Percentiles rank a stretch among this genome's conserved stretches.
Conservation (phyloP, 2,888 invertebrate genomes). For the Metopia argyrocephala region DNA sequence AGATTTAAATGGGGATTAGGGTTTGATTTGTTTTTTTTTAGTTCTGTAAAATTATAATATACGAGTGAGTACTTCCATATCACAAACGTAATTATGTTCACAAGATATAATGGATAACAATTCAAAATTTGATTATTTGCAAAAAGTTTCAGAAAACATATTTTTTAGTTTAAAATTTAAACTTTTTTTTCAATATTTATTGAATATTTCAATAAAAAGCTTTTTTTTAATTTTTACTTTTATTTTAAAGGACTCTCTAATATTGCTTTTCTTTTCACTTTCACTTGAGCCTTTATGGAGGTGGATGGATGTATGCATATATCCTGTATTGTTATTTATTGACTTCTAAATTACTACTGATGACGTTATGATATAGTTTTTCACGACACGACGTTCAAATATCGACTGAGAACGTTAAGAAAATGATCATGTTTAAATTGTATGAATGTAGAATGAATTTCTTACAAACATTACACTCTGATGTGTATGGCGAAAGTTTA, state of each 20-base stretch:
- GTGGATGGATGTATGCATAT: background rate
- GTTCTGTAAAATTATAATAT: too few species aligned
- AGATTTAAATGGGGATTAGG: too few species aligned
- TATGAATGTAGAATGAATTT: constrained; percentile 41
- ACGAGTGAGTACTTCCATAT: too few species aligned
- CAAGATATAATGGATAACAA: too few species aligned
- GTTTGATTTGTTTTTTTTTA: too few species aligned
- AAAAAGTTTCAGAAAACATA: too few species aligned
- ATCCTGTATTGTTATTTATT: background rate
- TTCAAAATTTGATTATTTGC: too few species aligned
- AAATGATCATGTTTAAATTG: constrained; percentile 62
- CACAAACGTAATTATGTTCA: too few species aligned
- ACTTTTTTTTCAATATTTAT: background rate
- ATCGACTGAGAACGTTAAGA: constrained; percentile 58
- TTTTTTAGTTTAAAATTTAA: background rate
- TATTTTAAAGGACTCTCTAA: constrained; percentile 8
- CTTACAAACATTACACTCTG: constrained; percentile 20
- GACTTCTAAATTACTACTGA: background rate
- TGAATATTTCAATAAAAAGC: too few species aligned
- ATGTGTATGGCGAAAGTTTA: constrained; percentile 29
- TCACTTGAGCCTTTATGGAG: constrained; percentile 6
- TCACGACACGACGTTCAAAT: constrained; percentile 51
- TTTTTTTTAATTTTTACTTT: constrained; percentile 37
- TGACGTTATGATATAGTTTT: constrained; percentile 21
- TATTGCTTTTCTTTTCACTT: background rate